Conservation (phyloP, 2,113 vertebrate species). For the Epinephelus fuscoguttatus region DNA sequence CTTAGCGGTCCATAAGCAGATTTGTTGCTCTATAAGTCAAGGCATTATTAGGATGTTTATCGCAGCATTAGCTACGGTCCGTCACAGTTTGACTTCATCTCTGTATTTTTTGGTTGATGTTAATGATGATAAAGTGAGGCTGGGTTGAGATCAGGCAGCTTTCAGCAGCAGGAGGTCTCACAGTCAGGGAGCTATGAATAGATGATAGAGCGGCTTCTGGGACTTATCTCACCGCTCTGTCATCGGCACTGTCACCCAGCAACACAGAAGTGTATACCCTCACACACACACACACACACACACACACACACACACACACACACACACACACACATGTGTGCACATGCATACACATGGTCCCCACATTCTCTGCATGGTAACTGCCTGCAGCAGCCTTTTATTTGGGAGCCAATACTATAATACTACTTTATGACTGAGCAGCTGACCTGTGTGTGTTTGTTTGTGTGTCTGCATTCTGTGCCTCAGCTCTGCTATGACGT, state of each 20-base stretch:
- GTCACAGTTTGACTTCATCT: constrained; percentile 57
- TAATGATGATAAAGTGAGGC: constrained; percentile 70
- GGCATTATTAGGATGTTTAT: constrained; percentile 64
- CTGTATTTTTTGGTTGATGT: constrained; percentile 44
- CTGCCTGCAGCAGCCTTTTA: constrained; percentile 49
- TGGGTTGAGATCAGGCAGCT: constrained; percentile 61
- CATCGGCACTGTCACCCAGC: constrained; percentile 66
- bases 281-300: constrained; percentile 15
- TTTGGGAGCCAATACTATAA: constrained; percentile 50
- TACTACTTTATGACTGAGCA: constrained; percentile 58
- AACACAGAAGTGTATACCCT: constrained; percentile 45
- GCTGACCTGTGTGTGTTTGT: constrained; percentile 53
- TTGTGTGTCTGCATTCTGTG: constrained; percentile 17
- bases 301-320: constrained; percentile 32
- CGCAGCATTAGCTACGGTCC: constrained; percentile 33
- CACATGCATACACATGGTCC: constrained; percentile 57
- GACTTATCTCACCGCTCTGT: constrained; percentile 70
- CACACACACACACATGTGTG: background rate
- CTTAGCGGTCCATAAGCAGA: constrained; percentile 20
- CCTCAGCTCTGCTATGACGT: constrained; percentile 29
- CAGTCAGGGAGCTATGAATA: constrained; percentile 70
- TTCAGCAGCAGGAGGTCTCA: constrained; percentile 65
- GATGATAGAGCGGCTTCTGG: constrained; percentile 56
- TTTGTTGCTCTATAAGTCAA: constrained; percentile 55
- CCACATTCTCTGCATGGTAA: constrained; percentile 69